Evolutionary conservation across 2,113 vertebrate species (phyloP).

Genomic region (Hyperoodon ampullatus): DNA sequence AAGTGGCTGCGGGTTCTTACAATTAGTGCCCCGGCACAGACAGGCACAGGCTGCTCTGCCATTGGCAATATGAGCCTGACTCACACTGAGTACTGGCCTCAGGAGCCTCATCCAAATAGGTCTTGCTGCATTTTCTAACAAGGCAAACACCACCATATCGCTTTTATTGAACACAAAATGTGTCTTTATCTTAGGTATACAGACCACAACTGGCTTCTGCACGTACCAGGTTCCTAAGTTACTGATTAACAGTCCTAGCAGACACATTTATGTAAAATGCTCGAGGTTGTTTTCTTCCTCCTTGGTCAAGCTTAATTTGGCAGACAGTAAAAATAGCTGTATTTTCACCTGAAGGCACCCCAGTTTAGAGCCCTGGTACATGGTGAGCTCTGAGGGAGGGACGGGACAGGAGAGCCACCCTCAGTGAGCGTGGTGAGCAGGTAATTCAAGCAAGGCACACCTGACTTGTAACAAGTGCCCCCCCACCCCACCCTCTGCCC

Average conservation of each 20-base stretch:
- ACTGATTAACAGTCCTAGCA: slow-evolving; percentile 81
- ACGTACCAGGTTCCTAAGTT: slow-evolving; percentile 71
- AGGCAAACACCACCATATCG: slow-evolving; percentile 79
- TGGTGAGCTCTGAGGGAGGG: background rate
- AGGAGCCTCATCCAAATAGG: slow-evolving; percentile 71
- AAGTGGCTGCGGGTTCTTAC: background rate
- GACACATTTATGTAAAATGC: slow-evolving; percentile 65
- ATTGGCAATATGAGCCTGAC: slow-evolving; percentile 53
- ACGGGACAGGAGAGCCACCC: background rate
- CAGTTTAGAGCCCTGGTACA: background rate
- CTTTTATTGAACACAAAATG: slow-evolving; percentile 63
- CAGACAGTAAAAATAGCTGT: slow-evolving; percentile 41
- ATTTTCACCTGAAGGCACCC: background rate
- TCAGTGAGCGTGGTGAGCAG: background rate
- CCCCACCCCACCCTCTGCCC: background rate
- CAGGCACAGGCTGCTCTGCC: slow-evolving; percentile 62
- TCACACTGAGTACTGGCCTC: slow-evolving; percentile 55
- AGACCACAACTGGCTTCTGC: slow-evolving; percentile 76
- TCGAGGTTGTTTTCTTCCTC: slow-evolving; percentile 55
- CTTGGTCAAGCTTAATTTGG: slow-evolving; percentile 21
- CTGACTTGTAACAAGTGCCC: background rate
- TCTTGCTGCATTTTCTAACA: slow-evolving; percentile 61
- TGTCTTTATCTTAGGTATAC: slow-evolving; percentile 84
- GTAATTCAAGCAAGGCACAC: background rate
- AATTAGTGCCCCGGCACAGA: slow-evolving; percentile 31